Base-by-base conservation (phyloP, 2,797 vertebrate species). In the Gouania willdenowi region DNA sequence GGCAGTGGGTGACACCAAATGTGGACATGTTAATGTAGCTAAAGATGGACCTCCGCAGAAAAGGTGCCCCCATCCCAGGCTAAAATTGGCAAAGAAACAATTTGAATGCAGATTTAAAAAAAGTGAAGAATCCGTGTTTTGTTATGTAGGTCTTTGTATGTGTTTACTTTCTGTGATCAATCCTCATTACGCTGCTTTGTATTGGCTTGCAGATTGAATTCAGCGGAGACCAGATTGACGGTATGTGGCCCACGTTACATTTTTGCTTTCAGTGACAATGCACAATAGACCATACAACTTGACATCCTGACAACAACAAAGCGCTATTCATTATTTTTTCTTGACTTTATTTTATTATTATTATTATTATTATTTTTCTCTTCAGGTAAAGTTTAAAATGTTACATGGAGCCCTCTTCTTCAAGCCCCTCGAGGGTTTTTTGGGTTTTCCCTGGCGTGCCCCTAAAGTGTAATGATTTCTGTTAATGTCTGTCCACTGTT, bases 141-240 rank as follows among this genome's bases (percentile, higher is more conserved):
- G 7, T 13, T 43, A 3, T 43, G 42, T 21, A 15, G 17, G 41
- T 31, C 25, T 8, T 16, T 35, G 27, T 21, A 54, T 13, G 32
- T 18, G 19, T 28, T 9, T 38, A 12, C 10, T 23, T 34, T 18
- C 5, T 20, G 19, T 20, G 10, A 57, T 32, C 46, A 34, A 10
- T 31, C 31, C 5, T 66, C 28, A 83, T 17, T 30, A 27, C 17
- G n/a, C 32, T 82, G 44, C 40, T 79, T 54, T 85, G 26, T 79
- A 1, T 70, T 65, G 53, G 19, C 31, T 65, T 52, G 34, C 42
- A 90, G 88, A 42, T 88, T 18, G 81, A 88, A 11, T 90, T 90
- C 81, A 79, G 35, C 38, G 27, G 72, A 61, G 88, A 90, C 77
- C 87, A 89, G 83, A 25, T 88, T 58, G 88, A 90, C 1, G 86